Percentiles rank a stretch among this genome's conserved stretches.
Evolutionary conservation across 2,113 vertebrate species (phyloP).

Genomic region (Paralichthys olivaceus): DNA sequence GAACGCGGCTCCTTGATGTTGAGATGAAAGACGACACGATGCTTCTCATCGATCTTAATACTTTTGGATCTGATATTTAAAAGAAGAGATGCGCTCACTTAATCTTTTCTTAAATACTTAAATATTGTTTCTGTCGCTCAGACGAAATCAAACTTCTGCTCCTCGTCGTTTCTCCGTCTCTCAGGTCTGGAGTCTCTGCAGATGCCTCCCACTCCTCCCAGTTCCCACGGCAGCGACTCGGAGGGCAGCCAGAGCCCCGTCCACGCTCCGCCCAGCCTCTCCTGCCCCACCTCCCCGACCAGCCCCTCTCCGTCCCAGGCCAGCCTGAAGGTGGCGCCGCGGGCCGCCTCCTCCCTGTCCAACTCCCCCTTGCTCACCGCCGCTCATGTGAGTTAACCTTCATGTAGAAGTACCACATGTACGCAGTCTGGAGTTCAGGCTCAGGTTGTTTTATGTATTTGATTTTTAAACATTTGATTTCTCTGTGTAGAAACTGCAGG

Average conservation of each 20-base stretch:
- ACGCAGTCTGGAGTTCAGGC: too few relatives aligned
- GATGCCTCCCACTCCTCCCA: conserved; percentile 96
- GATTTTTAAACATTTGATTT: neutral
- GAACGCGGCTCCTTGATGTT: too few relatives aligned
- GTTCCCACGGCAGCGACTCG: conserved; percentile 95
- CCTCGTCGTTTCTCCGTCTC: neutral
- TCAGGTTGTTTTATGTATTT: neutral
- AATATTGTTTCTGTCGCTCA: too few relatives aligned
- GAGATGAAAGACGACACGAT: too few relatives aligned
- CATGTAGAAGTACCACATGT: neutral
- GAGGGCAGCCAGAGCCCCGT: conserved; percentile 95
- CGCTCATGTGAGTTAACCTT: conserved; percentile 85
- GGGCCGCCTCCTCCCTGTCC: conserved; percentile 88
- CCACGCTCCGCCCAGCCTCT: conserved; percentile 82
- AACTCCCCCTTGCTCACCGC: conserved; percentile 97
- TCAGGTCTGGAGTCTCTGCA: conserved; percentile 88
- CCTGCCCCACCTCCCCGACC: conserved; percentile 86
- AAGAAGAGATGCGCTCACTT: too few relatives aligned
- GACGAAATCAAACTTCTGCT: too few relatives aligned
- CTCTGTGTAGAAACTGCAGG: conserved; percentile 89
- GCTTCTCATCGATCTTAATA: too few relatives aligned
- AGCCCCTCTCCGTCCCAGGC: conserved; percentile 85
- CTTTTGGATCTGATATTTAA: too few relatives aligned
- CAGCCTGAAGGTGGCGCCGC: conserved; percentile 81
- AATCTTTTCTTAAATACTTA: neutral